Conservation (phyloP, 2,888 invertebrate genomes). For the Perizoma flavofasciatum region DNA sequence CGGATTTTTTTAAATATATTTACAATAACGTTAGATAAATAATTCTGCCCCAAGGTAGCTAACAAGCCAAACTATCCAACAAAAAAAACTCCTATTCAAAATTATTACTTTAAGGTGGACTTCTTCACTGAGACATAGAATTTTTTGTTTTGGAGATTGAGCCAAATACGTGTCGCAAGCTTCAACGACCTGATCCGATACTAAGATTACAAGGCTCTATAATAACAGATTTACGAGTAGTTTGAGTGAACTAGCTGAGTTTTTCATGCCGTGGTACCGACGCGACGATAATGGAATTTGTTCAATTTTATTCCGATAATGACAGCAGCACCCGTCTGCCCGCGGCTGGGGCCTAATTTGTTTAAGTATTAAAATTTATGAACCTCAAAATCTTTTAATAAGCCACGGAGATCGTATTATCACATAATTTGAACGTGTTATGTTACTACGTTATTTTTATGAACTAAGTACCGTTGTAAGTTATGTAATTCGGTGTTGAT, state of each 20-base stretch:
- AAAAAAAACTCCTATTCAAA: too few relatives aligned
- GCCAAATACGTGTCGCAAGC: too few relatives aligned
- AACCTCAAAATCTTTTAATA: slow-evolving; percentile 52
- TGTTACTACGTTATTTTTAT: slow-evolving; percentile 17
- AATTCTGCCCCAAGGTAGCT: too few relatives aligned
- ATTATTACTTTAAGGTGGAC: too few relatives aligned
- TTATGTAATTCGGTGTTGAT: slow-evolving; percentile 15
- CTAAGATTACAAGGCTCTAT: too few relatives aligned
- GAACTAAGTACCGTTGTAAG: slow-evolving; percentile 11
- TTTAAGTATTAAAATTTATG: slow-evolving; percentile 64
- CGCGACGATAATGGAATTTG: slow-evolving; percentile 59
- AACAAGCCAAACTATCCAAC: too few relatives aligned
- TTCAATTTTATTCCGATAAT: slow-evolving; percentile 64
- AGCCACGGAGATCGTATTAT: slow-evolving; percentile 52
- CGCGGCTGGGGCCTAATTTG: slow-evolving; percentile 53
- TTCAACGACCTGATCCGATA: too few relatives aligned
- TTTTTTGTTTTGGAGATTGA: too few relatives aligned
- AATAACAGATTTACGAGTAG: too few relatives aligned
- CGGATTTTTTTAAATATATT: too few relatives aligned
- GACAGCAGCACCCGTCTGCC: slow-evolving; percentile 34
- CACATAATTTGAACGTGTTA: slow-evolving; percentile 52
- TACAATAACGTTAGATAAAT: too few relatives aligned
- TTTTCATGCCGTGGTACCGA: slow-evolving; percentile 48
- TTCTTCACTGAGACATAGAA: too few relatives aligned
- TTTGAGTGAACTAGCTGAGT: slow-evolving; percentile 8